Conservation (phyloP, 2,113 vertebrate genomes). For the Sander vitreus region DNA sequence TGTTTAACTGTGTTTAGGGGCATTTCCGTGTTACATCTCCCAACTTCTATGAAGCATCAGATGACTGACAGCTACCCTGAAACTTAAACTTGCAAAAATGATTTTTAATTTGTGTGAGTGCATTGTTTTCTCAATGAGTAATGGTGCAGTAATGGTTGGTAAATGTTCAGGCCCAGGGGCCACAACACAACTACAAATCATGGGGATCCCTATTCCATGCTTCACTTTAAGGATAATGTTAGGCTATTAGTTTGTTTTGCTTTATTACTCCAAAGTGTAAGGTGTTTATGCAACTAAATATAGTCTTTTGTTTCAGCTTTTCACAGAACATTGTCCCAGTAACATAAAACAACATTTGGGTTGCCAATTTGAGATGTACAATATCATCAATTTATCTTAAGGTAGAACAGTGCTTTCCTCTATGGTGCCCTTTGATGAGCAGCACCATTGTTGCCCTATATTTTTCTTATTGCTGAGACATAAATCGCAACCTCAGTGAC, state of each 20-base stretch:
- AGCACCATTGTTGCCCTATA: background rate
- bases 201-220: background rate
- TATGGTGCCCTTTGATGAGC: background rate
- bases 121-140: background rate
- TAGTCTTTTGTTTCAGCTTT: background rate
- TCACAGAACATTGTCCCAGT: background rate
- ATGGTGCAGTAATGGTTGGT: no score
- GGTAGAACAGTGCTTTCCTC: background rate
- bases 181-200: no score
- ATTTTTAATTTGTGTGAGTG: background rate
- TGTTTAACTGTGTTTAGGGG: no score
- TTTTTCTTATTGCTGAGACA: background rate
- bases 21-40: background rate
- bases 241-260: no score
- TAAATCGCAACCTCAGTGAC: background rate
- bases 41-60: background rate
- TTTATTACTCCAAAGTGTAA: no score
- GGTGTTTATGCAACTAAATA: no score
- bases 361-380: background rate
- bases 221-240: background rate
- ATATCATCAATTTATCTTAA: background rate
- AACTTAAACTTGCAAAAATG: background rate
- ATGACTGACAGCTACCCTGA: background rate
- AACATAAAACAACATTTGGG: background rate
- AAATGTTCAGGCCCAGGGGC: no score